phyloP scores from a whole-genome alignment of 2,888 invertebrate genomes.

The Nowickia ferox region DNA sequence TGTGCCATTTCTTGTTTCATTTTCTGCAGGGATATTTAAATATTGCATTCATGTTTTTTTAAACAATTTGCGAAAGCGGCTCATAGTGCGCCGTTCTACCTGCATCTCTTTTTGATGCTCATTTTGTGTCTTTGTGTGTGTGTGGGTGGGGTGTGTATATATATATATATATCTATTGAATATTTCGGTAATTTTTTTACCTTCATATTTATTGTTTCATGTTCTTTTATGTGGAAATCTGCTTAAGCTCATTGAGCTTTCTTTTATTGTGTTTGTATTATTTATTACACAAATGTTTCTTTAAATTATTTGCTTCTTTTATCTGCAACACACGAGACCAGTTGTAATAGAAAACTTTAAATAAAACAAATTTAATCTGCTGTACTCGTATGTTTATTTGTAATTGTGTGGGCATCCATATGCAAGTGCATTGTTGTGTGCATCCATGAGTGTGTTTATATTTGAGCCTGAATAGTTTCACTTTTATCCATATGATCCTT shows the following conservation, averaged over 20 bases:
- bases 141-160: no score
- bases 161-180: neutral
- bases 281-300: neutral
- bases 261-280: neutral
- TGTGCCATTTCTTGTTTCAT: no score
- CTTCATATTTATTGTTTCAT: neutral
- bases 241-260: conserved; percentile 12
- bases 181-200: neutral
- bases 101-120: no score
- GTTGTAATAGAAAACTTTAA: conserved; percentile 28
- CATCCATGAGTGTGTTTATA: conserved; percentile 16
- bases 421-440: conserved; percentile 18
- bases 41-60: no score
- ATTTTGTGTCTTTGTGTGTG: no score
- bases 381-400: conserved; percentile 26
- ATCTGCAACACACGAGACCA: neutral
- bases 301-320: neutral
- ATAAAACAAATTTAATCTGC: conserved; percentile 1
- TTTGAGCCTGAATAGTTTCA: conserved; percentile 54
- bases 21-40: no score
- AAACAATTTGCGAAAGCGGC: no score
- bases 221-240: conserved; percentile 4
- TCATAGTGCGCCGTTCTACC: no score
- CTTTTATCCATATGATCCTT: conserved; percentile 8
- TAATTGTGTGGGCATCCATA: neutral